Conservation (phyloP, 2,113 vertebrate species). For the Sebastes fasciatus region DNA sequence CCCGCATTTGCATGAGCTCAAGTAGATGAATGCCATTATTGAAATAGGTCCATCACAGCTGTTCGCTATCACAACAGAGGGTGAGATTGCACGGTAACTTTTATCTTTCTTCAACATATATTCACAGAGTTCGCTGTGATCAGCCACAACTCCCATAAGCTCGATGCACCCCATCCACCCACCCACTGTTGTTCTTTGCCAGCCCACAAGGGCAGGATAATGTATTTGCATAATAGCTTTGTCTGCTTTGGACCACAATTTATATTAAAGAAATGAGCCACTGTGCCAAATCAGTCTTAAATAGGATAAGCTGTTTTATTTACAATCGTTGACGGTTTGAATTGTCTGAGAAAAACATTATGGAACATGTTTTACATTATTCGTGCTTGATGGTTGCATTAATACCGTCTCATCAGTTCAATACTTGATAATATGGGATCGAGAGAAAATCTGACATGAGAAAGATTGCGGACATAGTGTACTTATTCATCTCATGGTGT, state of each 20-base stretch:
- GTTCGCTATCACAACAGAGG: slow-evolving; percentile 23
- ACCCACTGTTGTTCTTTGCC: neutral
- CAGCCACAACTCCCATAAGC: slow-evolving; percentile 8
- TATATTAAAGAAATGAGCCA: slow-evolving; percentile 34
- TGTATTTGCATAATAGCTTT: slow-evolving; percentile 40
- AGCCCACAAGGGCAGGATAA: slow-evolving; percentile 27
- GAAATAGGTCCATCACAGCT: slow-evolving; percentile 55
- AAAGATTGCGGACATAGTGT: neutral
- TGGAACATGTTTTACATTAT: slow-evolving; percentile 9
- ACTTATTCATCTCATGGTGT: neutral
- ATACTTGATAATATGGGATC: slow-evolving; percentile 2
- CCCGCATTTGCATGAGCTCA: slow-evolving; percentile 67
- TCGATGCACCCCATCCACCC: neutral
- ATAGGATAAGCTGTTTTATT: slow-evolving; percentile 24
- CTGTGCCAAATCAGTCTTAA: slow-evolving; percentile 14
- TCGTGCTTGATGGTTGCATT: neutral
- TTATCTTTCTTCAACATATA: slow-evolving; percentile 33
- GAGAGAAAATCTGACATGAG: neutral
- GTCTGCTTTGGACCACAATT: slow-evolving; percentile 38
- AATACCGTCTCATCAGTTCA: neutral
- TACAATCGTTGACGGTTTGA: slow-evolving; percentile 15
- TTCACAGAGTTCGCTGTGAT: slow-evolving; percentile 6
- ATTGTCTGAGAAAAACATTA: neutral
- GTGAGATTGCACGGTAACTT: slow-evolving; percentile 47
- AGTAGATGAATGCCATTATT: slow-evolving; percentile 62